phyloP scores from a whole-genome alignment of 2,888 invertebrate species.

The Eilema griseolum region DNA sequence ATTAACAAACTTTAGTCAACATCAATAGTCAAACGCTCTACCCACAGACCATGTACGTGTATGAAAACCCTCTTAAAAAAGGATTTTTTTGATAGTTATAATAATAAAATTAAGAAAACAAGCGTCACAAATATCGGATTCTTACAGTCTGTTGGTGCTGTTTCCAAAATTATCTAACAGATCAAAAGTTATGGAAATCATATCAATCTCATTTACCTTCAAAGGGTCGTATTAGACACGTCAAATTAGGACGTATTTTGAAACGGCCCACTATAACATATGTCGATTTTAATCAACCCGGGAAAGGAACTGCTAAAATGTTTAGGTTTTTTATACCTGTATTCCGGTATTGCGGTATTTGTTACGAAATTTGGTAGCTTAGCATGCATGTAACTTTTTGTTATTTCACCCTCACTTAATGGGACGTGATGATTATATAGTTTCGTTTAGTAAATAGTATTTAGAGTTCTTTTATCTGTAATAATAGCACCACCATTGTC shows the following conservation, averaged over 20 bases:
- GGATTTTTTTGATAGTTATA: neutral
- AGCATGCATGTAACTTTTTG: neutral
- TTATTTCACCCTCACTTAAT: neutral
- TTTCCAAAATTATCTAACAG: conserved; percentile 43
- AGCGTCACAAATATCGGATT: conserved; percentile 21
- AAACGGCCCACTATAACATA: conserved; percentile 66
- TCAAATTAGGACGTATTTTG: conserved; percentile 68
- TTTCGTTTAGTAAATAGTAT: neutral
- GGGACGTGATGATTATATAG: neutral
- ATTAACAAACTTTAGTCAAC: too few species aligned
- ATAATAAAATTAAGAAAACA: neutral
- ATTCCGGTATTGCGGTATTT: neutral
- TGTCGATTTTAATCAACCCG: conserved; percentile 74
- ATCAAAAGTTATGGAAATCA: conserved; percentile 60
- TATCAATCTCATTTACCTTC: conserved; percentile 67
- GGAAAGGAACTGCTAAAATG: conserved; percentile 17
- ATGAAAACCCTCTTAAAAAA: neutral
- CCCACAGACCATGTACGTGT: too few species aligned
- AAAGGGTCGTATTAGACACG: conserved; percentile 73
- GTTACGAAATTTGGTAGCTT: neutral
- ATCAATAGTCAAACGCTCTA: too few species aligned
- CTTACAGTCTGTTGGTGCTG: conserved; percentile 38
- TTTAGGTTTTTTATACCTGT: conserved; percentile 12
- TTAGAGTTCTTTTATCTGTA: too few species aligned
- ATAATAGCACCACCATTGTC: too few species aligned